Evolutionary conservation across 2,888 invertebrate genomes (phyloP), one percentile per base, ranked within the genome.

Genomic region (Heliconius ismenius): DNA sequence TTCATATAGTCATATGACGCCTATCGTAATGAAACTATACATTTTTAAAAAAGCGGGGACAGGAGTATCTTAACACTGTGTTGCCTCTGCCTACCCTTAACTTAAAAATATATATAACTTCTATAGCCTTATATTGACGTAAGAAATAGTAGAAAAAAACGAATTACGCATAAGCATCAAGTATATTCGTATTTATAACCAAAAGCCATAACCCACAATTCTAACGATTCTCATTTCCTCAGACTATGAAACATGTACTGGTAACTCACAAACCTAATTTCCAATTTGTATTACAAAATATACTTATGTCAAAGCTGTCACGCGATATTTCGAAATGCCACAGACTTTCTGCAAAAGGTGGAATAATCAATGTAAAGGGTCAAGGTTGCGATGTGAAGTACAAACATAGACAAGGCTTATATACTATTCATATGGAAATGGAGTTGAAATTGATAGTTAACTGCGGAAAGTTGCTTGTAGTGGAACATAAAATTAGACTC

Each of bases 331-430:
- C 39, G 82, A 79, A 83, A 83, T 77, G 74, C 81, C 81, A 78
- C 79, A 81, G 87, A 90, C 90, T 91, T 89, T 89, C 90, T 88
- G 82, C 88, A 90, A 89, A 83, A 83, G 82, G 81, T 81, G 80
- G 82, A 83, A 85, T 85, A 87, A 86, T 88, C 84, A 81, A 82
- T 84, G 87, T 85, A 80, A 83, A 39, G 83, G 91, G 90, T 89
- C 92, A 90, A 82, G 88, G 89, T 82, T 88, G 83, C 60, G 74
- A 49, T 65, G 64, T 28, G 43, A 76, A 63, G 54, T 49, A 74
- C 39, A 67, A 62, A 65, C 24, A 54, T 54, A 60, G 43, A 67
- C 58, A 32, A 80, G 15, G 64, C 73, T 77, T 78, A 74, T 62
- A 62, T 4, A 73, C 73, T 73, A 73, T 73, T 73, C 43, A 62